Conservation (phyloP, 2,888 invertebrate genomes). For the Coecobrya sp. region DNA sequence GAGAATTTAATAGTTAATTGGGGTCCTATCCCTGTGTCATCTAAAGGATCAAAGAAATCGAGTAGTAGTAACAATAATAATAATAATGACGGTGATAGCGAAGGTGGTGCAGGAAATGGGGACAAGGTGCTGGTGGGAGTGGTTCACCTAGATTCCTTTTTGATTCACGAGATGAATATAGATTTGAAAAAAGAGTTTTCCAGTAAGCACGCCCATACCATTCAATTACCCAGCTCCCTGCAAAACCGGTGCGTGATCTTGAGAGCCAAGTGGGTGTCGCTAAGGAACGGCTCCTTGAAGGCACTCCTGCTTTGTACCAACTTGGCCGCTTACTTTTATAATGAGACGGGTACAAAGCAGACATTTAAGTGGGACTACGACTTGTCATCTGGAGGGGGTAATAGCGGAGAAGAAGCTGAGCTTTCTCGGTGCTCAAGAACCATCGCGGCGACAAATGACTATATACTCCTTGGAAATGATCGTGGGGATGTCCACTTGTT, state of each 20-base stretch:
- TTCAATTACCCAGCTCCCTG: conserved; percentile 72
- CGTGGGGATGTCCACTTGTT: conserved; percentile 74
- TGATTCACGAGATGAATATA: conserved; percentile 75
- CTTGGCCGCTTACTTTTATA: conserved; percentile 81
- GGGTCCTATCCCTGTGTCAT: conserved; percentile 4
- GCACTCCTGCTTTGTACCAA: conserved; percentile 77
- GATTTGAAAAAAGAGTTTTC: conserved; percentile 59
- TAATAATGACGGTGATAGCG: conserved; percentile 2
- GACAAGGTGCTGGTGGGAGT: conserved; percentile 55
- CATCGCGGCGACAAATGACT: conserved; percentile 53
- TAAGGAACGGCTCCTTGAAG: conserved; percentile 36
- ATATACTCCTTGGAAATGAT: conserved; percentile 75
- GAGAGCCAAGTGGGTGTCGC: conserved; percentile 77
- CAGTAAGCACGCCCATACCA: conserved; percentile 68
- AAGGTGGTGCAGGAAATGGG: not conserved
- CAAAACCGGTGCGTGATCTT: conserved; percentile 73
- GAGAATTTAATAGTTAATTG: conserved; percentile 72
- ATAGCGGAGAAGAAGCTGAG: conserved; percentile 45
- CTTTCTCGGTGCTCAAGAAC: conserved; percentile 61
- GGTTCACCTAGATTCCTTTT: conserved; percentile 73
- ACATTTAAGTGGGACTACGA: conserved; percentile 80
- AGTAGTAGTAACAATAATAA: conserved; percentile 33
- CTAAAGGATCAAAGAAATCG: not conserved
- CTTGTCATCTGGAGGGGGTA: not conserved
- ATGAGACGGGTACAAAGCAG: conserved; percentile 79